Evolutionary conservation across 2,797 vertebrate species (phyloP).

Genomic region (Rhadinocentrus ornatus): DNA sequence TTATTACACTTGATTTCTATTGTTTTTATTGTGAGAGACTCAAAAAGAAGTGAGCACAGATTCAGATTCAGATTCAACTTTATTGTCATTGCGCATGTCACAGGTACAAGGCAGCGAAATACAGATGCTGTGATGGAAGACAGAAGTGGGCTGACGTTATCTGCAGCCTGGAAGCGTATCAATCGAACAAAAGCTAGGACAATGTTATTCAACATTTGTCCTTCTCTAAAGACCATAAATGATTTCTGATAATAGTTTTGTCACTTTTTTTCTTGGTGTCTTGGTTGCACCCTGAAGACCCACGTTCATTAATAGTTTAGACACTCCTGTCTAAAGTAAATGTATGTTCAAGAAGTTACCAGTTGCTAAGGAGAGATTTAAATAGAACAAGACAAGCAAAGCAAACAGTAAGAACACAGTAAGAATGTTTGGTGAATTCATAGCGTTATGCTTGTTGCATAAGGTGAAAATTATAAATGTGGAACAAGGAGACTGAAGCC

Average conservation of each 20-base stretch:
- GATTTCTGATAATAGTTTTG: neutral
- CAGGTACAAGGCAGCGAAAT: too few species aligned
- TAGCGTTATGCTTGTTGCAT: neutral
- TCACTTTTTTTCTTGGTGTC: neutral
- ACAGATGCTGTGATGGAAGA: neutral
- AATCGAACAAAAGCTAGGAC: neutral
- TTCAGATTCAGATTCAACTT: too few species aligned
- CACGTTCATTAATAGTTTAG: neutral
- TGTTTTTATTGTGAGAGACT: neutral
- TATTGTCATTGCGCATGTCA: too few species aligned
- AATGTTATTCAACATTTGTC: neutral
- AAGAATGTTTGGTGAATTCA: neutral
- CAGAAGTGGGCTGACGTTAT: neutral
- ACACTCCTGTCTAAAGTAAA: neutral
- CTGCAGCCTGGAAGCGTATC: neutral
- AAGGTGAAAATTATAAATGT: neutral
- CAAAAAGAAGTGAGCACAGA: neutral
- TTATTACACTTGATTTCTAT: neutral
- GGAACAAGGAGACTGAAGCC: neutral
- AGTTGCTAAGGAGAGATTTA: conserved; percentile 7
- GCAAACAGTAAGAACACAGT: neutral
- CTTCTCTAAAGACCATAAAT: neutral
- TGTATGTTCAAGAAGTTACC: neutral
- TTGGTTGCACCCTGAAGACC: neutral
- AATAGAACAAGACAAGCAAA: conserved; percentile 15